Conservation (phyloP, 2,888 invertebrate genomes). For the Brenthis ino region DNA sequence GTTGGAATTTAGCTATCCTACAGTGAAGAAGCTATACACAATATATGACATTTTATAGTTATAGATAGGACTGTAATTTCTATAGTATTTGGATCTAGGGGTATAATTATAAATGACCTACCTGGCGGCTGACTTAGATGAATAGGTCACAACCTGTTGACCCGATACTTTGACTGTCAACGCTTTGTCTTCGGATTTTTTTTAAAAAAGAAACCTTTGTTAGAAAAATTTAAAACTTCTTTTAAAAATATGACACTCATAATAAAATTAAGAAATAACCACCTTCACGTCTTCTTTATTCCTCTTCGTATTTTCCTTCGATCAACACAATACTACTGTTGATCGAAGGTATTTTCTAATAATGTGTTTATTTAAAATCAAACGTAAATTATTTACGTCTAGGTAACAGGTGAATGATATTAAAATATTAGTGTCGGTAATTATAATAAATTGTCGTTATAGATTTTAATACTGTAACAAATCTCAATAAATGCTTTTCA, state of each 20-base stretch:
- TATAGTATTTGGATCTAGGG: slow-evolving; percentile 4
- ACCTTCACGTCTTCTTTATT: too few species aligned
- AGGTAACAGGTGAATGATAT: too few species aligned
- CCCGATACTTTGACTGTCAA: slow-evolving; percentile 1
- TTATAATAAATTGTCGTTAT: too few species aligned
- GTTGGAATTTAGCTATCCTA: background rate
- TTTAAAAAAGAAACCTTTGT: too few species aligned
- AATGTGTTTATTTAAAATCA: too few species aligned
- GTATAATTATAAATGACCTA: slow-evolving; percentile 8
- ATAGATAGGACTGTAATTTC: background rate
- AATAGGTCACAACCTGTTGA: slow-evolving; percentile 8
- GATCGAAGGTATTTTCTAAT: too few species aligned
- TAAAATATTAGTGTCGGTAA: too few species aligned
- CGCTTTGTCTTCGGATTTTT: background rate
- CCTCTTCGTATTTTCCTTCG: too few species aligned
- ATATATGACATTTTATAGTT: background rate
- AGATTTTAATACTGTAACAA: too few species aligned
- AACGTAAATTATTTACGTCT: too few species aligned
- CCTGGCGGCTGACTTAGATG: slow-evolving; percentile 15
- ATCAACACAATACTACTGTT: too few species aligned
- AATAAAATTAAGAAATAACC: background rate
- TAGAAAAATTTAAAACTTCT: background rate
- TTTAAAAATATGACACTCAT: background rate
- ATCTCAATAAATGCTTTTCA: too few species aligned
- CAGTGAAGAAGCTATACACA: background rate